These are phyloP conservation scores for Carcina quercana DNA, from an alignment of 2,888 invertebrate species.

Conservation along the genomic window DNA sequence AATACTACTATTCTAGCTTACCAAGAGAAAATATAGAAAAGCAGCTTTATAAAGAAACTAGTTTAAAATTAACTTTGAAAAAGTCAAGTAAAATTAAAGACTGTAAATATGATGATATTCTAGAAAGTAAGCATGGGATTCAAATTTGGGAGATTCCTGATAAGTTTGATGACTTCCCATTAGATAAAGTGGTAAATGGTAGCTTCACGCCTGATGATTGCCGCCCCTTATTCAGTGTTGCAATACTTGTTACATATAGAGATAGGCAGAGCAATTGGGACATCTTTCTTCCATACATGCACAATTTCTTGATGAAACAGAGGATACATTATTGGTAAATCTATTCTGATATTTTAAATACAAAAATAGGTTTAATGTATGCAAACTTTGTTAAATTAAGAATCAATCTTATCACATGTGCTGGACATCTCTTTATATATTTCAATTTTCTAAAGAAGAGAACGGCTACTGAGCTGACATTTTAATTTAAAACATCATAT, in stretches of 20 bases:
- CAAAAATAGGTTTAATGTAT: no score
- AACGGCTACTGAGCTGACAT: no score
- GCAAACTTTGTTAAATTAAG: no score
- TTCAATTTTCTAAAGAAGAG: no score
- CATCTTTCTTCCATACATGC: conserved; percentile 88
- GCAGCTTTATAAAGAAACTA: conserved; percentile 29
- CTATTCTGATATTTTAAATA: no score
- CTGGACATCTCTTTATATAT: no score
- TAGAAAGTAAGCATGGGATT: conserved; percentile 29
- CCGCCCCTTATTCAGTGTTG: conserved; percentile 72
- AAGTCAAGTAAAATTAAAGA: conserved; percentile 26
- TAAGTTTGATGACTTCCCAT: conserved; percentile 29
- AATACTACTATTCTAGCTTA: conserved; percentile 39
- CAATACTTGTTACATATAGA: conserved; percentile 85
- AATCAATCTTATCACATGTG: no score
- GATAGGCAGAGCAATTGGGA: conserved; percentile 84
- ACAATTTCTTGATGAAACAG: conserved; percentile 87
- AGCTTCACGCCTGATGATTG: conserved; percentile 30
- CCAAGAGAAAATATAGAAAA: conserved; percentile 28
- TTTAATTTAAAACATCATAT: no score
- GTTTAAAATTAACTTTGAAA: conserved; percentile 24
- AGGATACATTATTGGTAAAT: conserved; percentile 82
- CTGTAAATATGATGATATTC: conserved; percentile 45
- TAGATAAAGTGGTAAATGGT: conserved; percentile 23
- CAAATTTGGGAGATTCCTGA: conserved; percentile 31